Evolutionary conservation across 1,140 invertebrate genomes (phyloP).

Genomic region (Bombus terrestris): DNA sequence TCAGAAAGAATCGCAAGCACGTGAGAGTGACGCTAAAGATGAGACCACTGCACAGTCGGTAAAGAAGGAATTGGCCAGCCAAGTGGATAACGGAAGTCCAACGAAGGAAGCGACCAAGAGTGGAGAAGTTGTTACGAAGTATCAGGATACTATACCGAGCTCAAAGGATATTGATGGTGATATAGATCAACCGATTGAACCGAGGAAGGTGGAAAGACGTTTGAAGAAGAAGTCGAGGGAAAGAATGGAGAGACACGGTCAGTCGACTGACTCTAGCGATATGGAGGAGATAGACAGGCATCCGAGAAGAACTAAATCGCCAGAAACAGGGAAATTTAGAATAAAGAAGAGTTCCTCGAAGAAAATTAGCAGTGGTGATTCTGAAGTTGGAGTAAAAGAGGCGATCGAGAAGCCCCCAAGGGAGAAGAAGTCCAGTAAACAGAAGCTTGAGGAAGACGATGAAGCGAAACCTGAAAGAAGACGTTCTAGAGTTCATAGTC

Average conservation of each 20-base stretch:
- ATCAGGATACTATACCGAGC: neutral
- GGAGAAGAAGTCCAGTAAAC: constrained; percentile 56
- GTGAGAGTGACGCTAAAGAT: constrained; percentile 56
- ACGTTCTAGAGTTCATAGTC: neutral
- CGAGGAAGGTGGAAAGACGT: constrained; percentile 43
- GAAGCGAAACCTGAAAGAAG: constrained; percentile 3
- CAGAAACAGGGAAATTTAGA: constrained; percentile 58
- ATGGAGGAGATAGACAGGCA: constrained; percentile 61
- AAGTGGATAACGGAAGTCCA: constrained; percentile 2
- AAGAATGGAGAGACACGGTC: constrained; percentile 52
- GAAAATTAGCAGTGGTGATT: constrained; percentile 12
- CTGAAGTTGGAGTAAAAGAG: constrained; percentile 42
- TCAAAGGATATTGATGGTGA: constrained; percentile 31
- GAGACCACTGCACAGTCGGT: constrained; percentile 22
- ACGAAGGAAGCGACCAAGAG: constrained; percentile 32
- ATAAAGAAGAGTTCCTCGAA: constrained; percentile 38
- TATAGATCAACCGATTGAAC: neutral
- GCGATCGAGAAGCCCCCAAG: constrained; percentile 15
- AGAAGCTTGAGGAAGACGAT: constrained; percentile 37
- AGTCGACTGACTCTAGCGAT: constrained; percentile 72
- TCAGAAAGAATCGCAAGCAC: constrained; percentile 54
- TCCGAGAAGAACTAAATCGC: constrained; percentile 66
- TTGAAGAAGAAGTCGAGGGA: constrained; percentile 64
- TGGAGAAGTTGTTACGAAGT: neutral
- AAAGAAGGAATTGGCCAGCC: neutral